Evolutionary conservation across 2,888 invertebrate genomes (phyloP).

Genomic region (Exocentrus adspersus): DNA sequence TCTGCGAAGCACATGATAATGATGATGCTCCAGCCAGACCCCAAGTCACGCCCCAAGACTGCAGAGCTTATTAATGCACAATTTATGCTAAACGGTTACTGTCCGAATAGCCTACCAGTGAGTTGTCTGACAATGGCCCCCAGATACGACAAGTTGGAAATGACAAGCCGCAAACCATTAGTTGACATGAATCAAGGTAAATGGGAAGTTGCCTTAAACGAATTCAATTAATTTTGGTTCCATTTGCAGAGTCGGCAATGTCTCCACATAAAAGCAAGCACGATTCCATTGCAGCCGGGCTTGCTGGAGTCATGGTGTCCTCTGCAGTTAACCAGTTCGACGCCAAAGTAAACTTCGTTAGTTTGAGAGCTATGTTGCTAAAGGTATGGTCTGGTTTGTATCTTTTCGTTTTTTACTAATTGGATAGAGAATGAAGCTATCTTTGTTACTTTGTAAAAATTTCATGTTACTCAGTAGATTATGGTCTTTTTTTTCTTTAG

Average conservation of each 20-base stretch:
- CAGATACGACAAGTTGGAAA: constrained; percentile 75
- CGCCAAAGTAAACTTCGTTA: constrained; percentile 57
- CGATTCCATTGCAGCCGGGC: constrained; percentile 56
- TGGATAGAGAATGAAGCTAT: no score
- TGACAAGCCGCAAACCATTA: constrained; percentile 71
- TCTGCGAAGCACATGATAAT: constrained; percentile 82
- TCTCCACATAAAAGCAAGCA: constrained; percentile 48
- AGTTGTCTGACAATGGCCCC: constrained; percentile 97
- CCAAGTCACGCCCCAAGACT: constrained; percentile 82
- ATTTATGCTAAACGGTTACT: constrained; percentile 78
- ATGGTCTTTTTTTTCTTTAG: no score
- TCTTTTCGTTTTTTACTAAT: no score
- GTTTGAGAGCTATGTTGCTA: constrained; percentile 56
- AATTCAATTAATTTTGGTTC: no score
- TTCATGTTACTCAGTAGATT: no score
- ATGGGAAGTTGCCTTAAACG: constrained; percentile 11
- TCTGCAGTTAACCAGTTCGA: constrained; percentile 53
- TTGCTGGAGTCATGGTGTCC: constrained; percentile 45
- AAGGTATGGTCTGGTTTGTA: no score
- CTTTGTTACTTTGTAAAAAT: no score
- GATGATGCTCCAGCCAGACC: constrained; percentile 85
- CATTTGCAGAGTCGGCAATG: constrained; percentile 37
- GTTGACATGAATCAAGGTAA: constrained; percentile 70
- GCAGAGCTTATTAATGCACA: constrained; percentile 79
- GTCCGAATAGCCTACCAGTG: constrained; percentile 86